A percentile compares a stretch with the other conserved stretches of the same genome.
phyloP scores from a whole-genome alignment of 2,797 vertebrate genomes.

The Protonibea diacanthus region DNA sequence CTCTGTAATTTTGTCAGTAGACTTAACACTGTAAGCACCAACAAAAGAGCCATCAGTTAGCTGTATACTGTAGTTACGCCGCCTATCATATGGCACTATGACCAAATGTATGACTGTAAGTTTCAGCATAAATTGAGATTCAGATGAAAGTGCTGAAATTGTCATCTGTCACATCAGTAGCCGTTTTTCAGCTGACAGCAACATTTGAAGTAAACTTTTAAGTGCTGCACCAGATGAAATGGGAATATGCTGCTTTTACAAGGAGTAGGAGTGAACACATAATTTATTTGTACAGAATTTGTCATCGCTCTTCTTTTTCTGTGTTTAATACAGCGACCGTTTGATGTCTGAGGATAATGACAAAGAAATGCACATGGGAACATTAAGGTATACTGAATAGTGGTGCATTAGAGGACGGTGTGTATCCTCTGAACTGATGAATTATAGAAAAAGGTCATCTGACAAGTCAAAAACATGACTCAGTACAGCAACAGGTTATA shows the following conservation, averaged over 20 bases:
- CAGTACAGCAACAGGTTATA: not conserved
- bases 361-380: not conserved
- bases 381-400: not conserved
- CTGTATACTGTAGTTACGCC: conserved; percentile 16
- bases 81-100: not conserved
- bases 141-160: conserved; percentile 30
- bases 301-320: not conserved
- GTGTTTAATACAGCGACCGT: not conserved
- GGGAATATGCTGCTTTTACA: conserved; percentile 23
- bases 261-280: not conserved
- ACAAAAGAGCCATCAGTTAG: conserved; percentile 35
- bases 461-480: not conserved
- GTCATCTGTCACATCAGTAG: conserved; percentile 15
- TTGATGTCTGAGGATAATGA: not conserved
- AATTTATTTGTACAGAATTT: not conserved
- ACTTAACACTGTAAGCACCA: conserved; percentile 30
- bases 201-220: conserved; percentile 15
- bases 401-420: not conserved
- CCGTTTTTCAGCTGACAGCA: conserved; percentile 16
- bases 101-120: conserved; percentile 11
- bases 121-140: conserved; percentile 19
- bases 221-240: conserved; percentile 9
- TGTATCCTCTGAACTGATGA: not conserved
- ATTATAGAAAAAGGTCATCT: not conserved
- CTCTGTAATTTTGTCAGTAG: conserved; percentile 44